Conservation (phyloP, 1,140 invertebrate genomes). For the Trachymyrmex septentrionalis region DNA sequence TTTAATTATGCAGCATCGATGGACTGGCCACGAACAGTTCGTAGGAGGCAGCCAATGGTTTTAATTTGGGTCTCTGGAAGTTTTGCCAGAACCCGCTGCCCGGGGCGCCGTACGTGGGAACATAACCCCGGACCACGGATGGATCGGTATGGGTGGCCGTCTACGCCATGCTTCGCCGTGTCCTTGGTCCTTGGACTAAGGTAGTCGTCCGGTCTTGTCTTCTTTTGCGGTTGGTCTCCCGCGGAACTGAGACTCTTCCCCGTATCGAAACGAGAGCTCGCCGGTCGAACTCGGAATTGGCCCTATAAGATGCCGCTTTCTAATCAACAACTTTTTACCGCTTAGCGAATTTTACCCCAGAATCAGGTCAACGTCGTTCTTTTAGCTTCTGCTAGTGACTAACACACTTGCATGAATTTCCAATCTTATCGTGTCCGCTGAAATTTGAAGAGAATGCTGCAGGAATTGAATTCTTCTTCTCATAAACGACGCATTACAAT, state of each 20-base stretch:
- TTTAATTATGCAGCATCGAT: constrained; percentile 83
- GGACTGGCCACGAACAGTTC: constrained; percentile 74
- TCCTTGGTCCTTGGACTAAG: constrained; percentile 76
- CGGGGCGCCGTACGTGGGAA: constrained; percentile 83
- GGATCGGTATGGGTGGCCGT: constrained; percentile 80
- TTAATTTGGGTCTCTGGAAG: constrained; percentile 82
- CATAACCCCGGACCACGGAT: constrained; percentile 71
- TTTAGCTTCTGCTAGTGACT: constrained; percentile 48
- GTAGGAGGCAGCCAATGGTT: constrained; percentile 79
- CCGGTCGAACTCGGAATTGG: constrained; percentile 46
- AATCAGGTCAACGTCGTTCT: constrained; percentile 41
- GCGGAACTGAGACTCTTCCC: constrained; percentile 60
- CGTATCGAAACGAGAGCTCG: constrained; percentile 66
- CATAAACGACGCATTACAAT: neutral
- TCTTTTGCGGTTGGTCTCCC: constrained; percentile 69
- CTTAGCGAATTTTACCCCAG: constrained; percentile 66
- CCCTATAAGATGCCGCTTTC: constrained; percentile 68
- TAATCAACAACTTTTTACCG: constrained; percentile 73
- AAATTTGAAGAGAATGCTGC: constrained; percentile 16
- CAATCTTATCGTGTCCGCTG: constrained; percentile 22
- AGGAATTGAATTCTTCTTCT: neutral
- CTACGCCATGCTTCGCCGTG: constrained; percentile 73
- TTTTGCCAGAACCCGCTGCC: constrained; percentile 80
- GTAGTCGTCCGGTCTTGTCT: constrained; percentile 71
- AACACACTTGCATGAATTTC: constrained; percentile 39